Conservation (phyloP, 2,888 invertebrate genomes). For the Ochropleura plecta region DNA sequence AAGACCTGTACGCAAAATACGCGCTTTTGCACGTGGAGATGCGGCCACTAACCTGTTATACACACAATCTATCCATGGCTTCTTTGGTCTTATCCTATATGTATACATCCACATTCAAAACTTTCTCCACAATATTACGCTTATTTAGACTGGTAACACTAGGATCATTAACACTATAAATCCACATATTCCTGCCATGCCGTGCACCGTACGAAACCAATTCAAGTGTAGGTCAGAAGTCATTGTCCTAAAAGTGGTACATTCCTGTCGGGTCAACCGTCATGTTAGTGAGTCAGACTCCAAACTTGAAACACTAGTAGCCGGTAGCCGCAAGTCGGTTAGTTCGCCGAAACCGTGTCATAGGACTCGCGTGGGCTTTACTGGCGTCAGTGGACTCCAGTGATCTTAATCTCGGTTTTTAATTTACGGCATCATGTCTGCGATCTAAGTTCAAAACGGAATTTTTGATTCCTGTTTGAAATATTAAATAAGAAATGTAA, state of each 20-base stretch:
- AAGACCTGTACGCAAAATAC: too few relatives aligned
- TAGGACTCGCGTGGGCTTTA: conserved; percentile 62
- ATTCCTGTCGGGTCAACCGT: conserved; percentile 68
- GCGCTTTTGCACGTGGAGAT: too few relatives aligned
- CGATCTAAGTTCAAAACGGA: conserved; percentile 11
- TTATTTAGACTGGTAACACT: not conserved
- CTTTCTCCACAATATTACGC: not conserved
- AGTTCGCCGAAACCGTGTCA: conserved; percentile 64
- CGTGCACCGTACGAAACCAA: conserved; percentile 49
- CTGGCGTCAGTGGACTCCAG: conserved; percentile 40
- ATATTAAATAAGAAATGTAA: not conserved
- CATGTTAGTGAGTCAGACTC: conserved; percentile 66
- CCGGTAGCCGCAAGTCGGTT: conserved; percentile 23
- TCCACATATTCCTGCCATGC: conserved; percentile 27
- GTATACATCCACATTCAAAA: not conserved
- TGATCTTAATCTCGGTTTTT: conserved; percentile 36
- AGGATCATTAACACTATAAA: conserved; percentile 19
- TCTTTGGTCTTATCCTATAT: not conserved
- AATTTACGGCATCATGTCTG: conserved; percentile 27
- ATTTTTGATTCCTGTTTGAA: not conserved
- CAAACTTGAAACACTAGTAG: conserved; percentile 54
- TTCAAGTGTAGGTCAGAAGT: conserved; percentile 71
- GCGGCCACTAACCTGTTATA: too few relatives aligned
- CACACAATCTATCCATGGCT: not conserved
- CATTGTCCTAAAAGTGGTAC: conserved; percentile 79